Evolutionary conservation across 1,140 invertebrate genomes (phyloP), one percentile per base, ranked within the genome.

Genomic region (Lasioglossum albipes): DNA sequence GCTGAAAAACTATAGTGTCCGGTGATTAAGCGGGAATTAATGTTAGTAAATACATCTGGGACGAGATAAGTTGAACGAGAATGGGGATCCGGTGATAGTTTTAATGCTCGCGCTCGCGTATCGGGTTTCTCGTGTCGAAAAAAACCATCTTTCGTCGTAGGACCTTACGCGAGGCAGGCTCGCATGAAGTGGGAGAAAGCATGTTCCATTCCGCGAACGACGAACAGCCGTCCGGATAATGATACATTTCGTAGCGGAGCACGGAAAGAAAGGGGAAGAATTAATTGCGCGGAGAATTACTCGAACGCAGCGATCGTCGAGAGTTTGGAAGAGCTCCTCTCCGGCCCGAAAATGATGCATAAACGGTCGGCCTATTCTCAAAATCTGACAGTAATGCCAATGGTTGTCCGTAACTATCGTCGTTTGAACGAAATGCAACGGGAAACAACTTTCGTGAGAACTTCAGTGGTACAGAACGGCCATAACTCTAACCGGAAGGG

Each of bases 121-220:
- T 22, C 7, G 10, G 36, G 7, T 20, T 54, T 42, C 61, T 66
- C 65, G 42, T 66, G 70, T 22, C 61, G 61, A 65, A 65, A 79
- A 79, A 65, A 73, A 79, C 36, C 52, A 18, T 12, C 22, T 66
- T 73, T 20, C 61, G 49, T 27, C 61, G n/a, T 66, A 7, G n/a
- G 36, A 49, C 7, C n/a, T 16, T 20, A 12, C 20, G 42, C 9
- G 7, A 22, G 27, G 52, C 2, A 49, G 31, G 77, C 7, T 66
- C 4, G 22, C 49, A 16, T 66, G 31, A 57, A 81, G 75, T 81
- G 67, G 79, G 57, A 71, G 75, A 81, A 81, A 78, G 79, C 79
- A 65, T 78, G 52, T 81, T 77, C 67, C 68, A 66, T 81, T 52
- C n/a, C n/a, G 12, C 10, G 10, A n/a, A 27, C 69, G 45, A 31